These are phyloP conservation scores for Serrognathus titanus DNA, from an alignment of 2,888 invertebrate genomes.

Conservation along the genomic window DNA sequence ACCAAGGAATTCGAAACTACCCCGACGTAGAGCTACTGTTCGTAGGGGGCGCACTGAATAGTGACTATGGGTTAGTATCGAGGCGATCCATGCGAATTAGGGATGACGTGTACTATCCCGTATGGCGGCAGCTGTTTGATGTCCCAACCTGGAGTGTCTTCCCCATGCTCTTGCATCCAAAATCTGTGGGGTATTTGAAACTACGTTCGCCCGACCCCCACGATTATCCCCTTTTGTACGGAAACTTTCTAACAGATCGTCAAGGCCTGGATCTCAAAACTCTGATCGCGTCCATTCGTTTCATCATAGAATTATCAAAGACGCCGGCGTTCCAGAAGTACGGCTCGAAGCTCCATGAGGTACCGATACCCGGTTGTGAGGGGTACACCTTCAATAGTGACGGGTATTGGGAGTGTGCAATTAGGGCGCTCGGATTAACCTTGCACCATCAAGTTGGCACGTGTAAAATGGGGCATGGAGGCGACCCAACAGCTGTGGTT, in stretches of 20 bases:
- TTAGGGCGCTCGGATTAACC: slow-evolving; percentile 37
- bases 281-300: slow-evolving; percentile 55
- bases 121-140: slow-evolving; percentile 46
- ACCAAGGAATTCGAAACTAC: slow-evolving; percentile 44
- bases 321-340: slow-evolving; percentile 53
- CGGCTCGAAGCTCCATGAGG: slow-evolving; percentile 48
- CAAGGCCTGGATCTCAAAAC: slow-evolving; percentile 48
- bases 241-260: slow-evolving; percentile 55
- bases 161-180: slow-evolving; percentile 58
- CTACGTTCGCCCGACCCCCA: slow-evolving; percentile 54
- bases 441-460: slow-evolving; percentile 51
- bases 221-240: slow-evolving; percentile 58
- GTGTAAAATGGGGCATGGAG: slow-evolving; percentile 67
- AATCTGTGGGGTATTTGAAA: slow-evolving; percentile 52
- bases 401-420: slow-evolving; percentile 69
- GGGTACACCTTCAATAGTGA: slow-evolving; percentile 54
- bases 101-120: slow-evolving; percentile 35
- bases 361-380: slow-evolving; percentile 52
- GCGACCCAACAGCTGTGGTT: slow-evolving; percentile 62
- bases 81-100: slow-evolving; percentile 23
- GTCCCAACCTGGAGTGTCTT: slow-evolving; percentile 51
- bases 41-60: slow-evolving; percentile 54
- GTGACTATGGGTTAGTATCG: slow-evolving; percentile 51
- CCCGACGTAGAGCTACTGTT: slow-evolving; percentile 67
- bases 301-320: slow-evolving; percentile 49